Evolutionary conservation across 2,113 vertebrate species (phyloP).

Genomic region (Rhinichthys klamathensis): DNA sequence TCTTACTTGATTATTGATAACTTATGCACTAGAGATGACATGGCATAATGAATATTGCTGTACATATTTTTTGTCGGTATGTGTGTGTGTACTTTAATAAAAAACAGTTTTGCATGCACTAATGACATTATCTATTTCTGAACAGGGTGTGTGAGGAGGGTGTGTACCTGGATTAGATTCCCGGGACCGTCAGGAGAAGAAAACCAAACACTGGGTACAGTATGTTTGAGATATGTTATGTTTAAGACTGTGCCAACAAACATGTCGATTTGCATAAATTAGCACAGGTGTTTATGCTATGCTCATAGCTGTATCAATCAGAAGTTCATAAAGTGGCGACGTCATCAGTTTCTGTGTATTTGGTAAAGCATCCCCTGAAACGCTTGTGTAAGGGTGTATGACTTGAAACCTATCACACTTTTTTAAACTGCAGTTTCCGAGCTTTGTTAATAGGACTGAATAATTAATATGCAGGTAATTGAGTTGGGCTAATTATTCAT

Average conservation of each 20-base stretch:
- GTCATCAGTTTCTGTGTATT: neutral
- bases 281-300: neutral
- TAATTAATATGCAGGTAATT: constrained; percentile 48
- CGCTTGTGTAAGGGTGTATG: neutral
- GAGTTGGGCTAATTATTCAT: constrained; percentile 46
- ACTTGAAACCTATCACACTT: neutral
- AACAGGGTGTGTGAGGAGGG: constrained; percentile 57
- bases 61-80: constrained; percentile 8
- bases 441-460: constrained; percentile 44
- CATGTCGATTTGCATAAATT: neutral
- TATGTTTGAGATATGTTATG: constrained; percentile 5
- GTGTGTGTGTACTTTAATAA: constrained; percentile 22
- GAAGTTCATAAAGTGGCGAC: neutral
- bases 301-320: neutral
- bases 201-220: constrained; percentile 28
- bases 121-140: constrained; percentile 37
- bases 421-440: constrained; percentile 13
- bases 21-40: neutral
- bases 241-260: neutral
- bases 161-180: constrained; percentile 55
- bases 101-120: constrained; percentile 3
- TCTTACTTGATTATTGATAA: neutral
- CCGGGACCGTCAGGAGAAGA: constrained; percentile 45
- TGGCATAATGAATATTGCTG: neutral
- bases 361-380: neutral